These are phyloP conservation scores for Phania funesta DNA, from an alignment of 2,888 invertebrate genomes.

Conservation along the genomic window DNA sequence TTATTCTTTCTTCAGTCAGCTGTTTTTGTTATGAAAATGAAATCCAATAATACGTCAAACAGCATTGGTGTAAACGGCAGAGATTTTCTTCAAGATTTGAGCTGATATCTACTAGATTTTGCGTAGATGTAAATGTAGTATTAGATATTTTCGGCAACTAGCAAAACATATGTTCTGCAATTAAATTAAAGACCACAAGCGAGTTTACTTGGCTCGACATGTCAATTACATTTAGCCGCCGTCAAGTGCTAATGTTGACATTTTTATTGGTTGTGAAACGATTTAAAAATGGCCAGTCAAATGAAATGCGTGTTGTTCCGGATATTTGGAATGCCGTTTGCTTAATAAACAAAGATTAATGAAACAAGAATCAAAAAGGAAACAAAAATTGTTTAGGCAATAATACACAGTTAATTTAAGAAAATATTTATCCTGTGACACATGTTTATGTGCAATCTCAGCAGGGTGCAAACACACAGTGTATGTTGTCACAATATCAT, in stretches of 20 bases:
- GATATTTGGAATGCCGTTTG: constrained; percentile 15
- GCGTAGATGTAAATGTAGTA: too few species aligned
- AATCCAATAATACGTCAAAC: too few species aligned
- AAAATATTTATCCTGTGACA: constrained; percentile 50
- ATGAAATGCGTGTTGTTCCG: constrained; percentile 1
- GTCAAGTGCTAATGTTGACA: constrained; percentile 53
- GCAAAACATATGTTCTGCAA: too few species aligned
- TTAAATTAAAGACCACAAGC: too few species aligned
- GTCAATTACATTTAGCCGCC: constrained; percentile 41
- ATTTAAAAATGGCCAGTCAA: not conserved
- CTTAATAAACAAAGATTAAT: constrained; percentile 20
- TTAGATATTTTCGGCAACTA: too few species aligned
- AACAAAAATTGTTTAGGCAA: not conserved
- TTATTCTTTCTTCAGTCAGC: too few species aligned
- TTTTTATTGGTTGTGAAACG: constrained; percentile 20
- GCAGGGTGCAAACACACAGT: constrained; percentile 53
- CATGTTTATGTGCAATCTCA: constrained; percentile 60
- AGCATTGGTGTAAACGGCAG: too few species aligned
- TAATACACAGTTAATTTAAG: not conserved
- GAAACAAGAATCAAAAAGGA: not conserved
- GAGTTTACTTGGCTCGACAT: constrained; percentile 9
- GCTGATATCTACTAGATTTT: too few species aligned
- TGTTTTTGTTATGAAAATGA: too few species aligned
- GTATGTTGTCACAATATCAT: constrained; percentile 19
- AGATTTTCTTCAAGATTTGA: too few species aligned